These are phyloP conservation scores for Leptopilina myrica DNA, from an alignment of 2,888 invertebrate genomes.

Conservation along the genomic window DNA sequence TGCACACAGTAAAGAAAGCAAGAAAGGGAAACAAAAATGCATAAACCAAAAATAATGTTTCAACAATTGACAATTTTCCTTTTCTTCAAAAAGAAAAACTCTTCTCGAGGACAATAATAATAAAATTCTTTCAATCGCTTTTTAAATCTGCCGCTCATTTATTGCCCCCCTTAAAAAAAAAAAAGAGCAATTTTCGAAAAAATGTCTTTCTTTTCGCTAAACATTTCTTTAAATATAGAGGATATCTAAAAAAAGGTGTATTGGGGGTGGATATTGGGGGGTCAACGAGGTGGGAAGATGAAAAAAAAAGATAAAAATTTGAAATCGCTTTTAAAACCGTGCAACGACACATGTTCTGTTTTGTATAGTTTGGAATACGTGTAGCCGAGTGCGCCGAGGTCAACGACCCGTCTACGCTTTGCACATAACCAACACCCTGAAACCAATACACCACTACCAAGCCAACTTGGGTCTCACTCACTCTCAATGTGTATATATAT, in stretches of 20 bases:
- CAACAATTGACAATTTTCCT: no score
- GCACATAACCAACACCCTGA: conserved; percentile 61
- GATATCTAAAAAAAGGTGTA: not conserved
- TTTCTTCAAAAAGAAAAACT: no score
- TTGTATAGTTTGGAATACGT: conserved; percentile 71
- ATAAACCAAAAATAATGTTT: no score
- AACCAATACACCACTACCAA: conserved; percentile 63
- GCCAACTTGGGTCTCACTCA: conserved; percentile 49
- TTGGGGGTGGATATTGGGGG: conserved; percentile 7
- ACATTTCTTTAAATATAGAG: no score
- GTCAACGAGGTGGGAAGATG: not conserved
- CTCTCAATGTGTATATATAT: conserved; percentile 22
- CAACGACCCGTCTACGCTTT: conserved; percentile 73
- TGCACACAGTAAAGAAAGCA: no score
- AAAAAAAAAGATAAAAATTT: conserved; percentile 63
- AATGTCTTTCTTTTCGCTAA: conserved; percentile 6
- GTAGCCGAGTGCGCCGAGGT: conserved; percentile 71
- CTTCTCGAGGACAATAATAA: no score
- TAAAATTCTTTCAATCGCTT: not conserved
- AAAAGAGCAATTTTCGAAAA: not conserved
- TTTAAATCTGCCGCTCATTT: conserved; percentile 20
- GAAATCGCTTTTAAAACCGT: conserved; percentile 63
- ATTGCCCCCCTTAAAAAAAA: not conserved
- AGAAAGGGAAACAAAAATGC: no score
- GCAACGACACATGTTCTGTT: conserved; percentile 65